phyloP scores from a whole-genome alignment of 1,140 invertebrate species.

The Cherax quadricarinatus region DNA sequence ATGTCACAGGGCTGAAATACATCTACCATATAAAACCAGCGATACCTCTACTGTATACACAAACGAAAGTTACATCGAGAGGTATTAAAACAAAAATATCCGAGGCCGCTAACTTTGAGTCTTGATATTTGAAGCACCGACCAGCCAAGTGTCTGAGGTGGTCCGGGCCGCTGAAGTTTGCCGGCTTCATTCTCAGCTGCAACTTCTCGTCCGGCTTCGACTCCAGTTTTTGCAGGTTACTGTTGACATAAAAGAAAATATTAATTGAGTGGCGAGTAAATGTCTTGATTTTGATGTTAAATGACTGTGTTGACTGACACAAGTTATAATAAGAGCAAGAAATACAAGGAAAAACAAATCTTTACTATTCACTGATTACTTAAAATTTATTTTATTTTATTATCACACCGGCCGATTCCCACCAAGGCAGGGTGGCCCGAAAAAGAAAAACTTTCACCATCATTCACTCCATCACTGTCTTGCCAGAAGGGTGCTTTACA shows the following conservation, averaged over 20 bases:
- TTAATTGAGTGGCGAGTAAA: background rate
- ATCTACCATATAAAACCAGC: no score
- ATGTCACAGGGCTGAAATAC: no score
- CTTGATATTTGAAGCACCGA: constrained; percentile 50
- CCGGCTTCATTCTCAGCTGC: constrained; percentile 57
- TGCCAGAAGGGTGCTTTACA: no score
- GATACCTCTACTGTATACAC: no score
- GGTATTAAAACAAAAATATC: no score
- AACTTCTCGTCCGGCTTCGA: constrained; percentile 37
- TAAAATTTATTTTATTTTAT: background rate
- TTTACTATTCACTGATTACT: background rate
- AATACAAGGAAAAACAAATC: background rate
- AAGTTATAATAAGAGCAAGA: background rate
- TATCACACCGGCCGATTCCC: no score
- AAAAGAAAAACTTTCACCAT: no score
- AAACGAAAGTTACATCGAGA: no score
- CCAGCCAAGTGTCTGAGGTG: constrained; percentile 36
- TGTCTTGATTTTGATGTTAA: background rate
- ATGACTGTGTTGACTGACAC: background rate
- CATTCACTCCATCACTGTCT: no score
- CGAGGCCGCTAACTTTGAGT: constrained; percentile 31
- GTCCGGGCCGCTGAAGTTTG: constrained; percentile 43
- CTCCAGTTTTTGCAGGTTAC: constrained; percentile 47
- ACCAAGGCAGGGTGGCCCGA: no score
- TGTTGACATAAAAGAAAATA: constrained; percentile 18